Evolutionary conservation across 2,113 vertebrate genomes (phyloP).

Genomic region (Rhodinocichla rosea): DNA sequence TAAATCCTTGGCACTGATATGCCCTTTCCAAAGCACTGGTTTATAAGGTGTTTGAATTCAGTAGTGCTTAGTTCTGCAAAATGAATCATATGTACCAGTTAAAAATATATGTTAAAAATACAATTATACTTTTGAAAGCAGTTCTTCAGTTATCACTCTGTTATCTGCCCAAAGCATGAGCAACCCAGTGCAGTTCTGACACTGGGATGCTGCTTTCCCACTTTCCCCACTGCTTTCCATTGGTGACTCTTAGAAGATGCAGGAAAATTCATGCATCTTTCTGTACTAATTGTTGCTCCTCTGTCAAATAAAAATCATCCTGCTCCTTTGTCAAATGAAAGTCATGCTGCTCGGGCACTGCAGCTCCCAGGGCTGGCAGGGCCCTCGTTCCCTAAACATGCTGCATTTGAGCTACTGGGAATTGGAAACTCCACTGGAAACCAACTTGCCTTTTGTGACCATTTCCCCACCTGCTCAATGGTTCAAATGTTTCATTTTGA

Average conservation of each 20-base stretch:
- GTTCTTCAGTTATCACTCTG: not conserved
- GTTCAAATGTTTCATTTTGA: not conserved
- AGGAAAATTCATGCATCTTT: not conserved
- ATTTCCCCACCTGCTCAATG: not conserved
- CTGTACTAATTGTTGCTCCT: not conserved
- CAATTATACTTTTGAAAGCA: not conserved
- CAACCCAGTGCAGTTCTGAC: not conserved
- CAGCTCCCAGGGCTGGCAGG: not conserved
- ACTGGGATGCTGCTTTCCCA: not conserved
- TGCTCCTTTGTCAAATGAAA: not conserved
- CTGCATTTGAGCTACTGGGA: not conserved
- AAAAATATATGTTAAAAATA: not conserved
- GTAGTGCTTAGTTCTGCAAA: not conserved
- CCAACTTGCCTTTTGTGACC: not conserved
- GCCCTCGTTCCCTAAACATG: not conserved
- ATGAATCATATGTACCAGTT: not conserved
- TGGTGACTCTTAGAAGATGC: not conserved
- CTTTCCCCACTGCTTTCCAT: not conserved
- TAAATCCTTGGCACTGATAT: not conserved
- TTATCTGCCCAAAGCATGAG: not conserved
- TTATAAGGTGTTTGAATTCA: not conserved
- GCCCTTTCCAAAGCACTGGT: not conserved
- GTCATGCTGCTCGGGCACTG: accelerated
- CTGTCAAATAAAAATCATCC: not conserved
- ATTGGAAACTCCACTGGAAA: not conserved